Evolutionary conservation across 1,140 invertebrate species (phyloP).

Genomic region (Phthorimaea operculella): DNA sequence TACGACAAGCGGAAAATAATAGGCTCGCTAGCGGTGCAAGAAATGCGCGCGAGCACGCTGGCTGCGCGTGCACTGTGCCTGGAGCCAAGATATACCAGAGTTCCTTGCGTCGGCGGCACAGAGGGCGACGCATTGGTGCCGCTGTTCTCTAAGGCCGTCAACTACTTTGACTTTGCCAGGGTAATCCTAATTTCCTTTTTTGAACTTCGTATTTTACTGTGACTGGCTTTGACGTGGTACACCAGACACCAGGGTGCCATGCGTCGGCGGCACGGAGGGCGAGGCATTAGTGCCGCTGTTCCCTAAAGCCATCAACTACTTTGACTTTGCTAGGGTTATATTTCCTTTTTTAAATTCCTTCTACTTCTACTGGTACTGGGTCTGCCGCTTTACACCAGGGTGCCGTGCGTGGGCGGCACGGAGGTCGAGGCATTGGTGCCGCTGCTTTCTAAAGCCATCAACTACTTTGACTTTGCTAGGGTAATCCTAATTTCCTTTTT

Average conservation of each 20-base stretch:
- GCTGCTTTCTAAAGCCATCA: slow-evolving; percentile 50
- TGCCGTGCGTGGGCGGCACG: slow-evolving; percentile 54
- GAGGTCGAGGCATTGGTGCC: slow-evolving; percentile 52
- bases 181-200: slow-evolving; percentile 18
- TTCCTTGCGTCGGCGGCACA: slow-evolving; percentile 55
- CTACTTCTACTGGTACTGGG: no score
- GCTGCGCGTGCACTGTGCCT: slow-evolving; percentile 47
- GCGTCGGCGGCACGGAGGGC: slow-evolving; percentile 54
- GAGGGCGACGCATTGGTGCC: slow-evolving; percentile 51
- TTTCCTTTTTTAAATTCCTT: neutral
- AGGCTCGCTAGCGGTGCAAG: slow-evolving; percentile 51
- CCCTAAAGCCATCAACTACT: slow-evolving; percentile 51
- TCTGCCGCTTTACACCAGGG: slow-evolving; percentile 39
- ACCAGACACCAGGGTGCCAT: slow-evolving; percentile 46
- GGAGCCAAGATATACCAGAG: slow-evolving; percentile 47
- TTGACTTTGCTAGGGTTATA: slow-evolving; percentile 46
- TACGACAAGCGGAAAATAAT: slow-evolving; percentile 50
- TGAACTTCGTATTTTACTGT: no score
- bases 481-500: slow-evolving; percentile 17
- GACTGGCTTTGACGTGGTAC: slow-evolving; percentile 38
- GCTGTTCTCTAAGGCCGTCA: slow-evolving; percentile 53
- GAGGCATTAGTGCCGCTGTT: slow-evolving; percentile 48
- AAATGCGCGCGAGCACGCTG: slow-evolving; percentile 55
- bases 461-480: slow-evolving; percentile 50
- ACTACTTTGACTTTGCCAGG: slow-evolving; percentile 50